Conservation (phyloP, 1,140 invertebrate species). For the Ptiloglossa arizonensis region DNA sequence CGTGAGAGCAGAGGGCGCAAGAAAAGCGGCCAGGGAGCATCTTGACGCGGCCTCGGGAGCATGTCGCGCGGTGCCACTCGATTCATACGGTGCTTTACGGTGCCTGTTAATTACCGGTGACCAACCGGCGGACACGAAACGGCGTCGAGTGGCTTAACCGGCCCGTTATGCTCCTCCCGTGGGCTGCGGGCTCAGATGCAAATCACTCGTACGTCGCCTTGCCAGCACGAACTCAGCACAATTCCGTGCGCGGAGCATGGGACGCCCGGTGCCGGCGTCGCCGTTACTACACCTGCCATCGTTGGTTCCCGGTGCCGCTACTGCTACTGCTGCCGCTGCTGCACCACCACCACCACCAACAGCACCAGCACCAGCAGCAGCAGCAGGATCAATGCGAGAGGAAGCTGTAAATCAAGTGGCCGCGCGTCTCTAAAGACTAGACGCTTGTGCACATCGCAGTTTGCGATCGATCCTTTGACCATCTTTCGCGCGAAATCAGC, state of each 20-base stretch:
- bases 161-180: conserved; percentile 61
- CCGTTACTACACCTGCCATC: conserved; percentile 30
- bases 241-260: conserved; percentile 54
- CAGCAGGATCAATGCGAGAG: conserved; percentile 44
- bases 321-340: conserved; percentile 22
- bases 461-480: conserved; percentile 1
- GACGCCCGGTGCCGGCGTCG: conserved; percentile 28
- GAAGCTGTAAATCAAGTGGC: conserved; percentile 61
- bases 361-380: no score
- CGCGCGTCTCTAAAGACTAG: conserved; percentile 47
- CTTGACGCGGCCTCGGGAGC: conserved; percentile 31
- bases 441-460: conserved; percentile 18
- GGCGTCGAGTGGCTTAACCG: conserved; percentile 56
- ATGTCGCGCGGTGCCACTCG: conserved; percentile 23
- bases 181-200: conserved; percentile 60
- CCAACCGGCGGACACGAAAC: conserved; percentile 56
- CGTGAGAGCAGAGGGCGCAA: conserved; percentile 10
- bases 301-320: conserved; percentile 8
- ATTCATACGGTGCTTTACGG: conserved; percentile 41
- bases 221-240: conserved; percentile 70
- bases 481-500: not conserved
- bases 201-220: conserved; percentile 68
- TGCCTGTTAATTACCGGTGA: conserved; percentile 63
- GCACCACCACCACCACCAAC: not conserved
- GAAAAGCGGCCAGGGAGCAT: conserved; percentile 15